Evolutionary conservation across 2,888 invertebrate genomes (phyloP).

Genomic region (Zaprionus obscuricornis): DNA sequence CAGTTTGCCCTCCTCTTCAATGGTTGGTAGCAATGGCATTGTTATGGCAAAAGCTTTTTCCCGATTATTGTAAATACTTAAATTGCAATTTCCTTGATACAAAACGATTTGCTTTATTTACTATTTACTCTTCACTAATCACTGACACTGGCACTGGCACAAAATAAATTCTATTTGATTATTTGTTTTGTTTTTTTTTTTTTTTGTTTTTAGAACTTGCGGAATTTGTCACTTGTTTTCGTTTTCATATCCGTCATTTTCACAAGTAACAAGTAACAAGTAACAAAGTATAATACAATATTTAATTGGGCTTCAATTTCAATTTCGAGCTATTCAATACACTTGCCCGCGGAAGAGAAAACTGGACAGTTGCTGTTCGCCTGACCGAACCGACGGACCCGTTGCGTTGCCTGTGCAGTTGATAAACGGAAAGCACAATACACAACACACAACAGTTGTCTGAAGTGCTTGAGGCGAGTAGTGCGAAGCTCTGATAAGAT

Average conservation of each 20-base stretch:
- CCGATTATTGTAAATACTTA: no score
- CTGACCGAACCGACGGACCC: conserved; percentile 57
- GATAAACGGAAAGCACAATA: conserved; percentile 48
- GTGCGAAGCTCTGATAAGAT: conserved; percentile 53
- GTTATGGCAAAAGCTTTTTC: conserved; percentile 1
- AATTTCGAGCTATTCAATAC: conserved; percentile 19
- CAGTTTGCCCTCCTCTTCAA: conserved; percentile 68
- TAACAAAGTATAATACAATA: conserved; percentile 17
- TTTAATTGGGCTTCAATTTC: background rate
- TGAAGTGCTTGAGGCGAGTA: conserved; percentile 52
- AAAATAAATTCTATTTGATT: no score
- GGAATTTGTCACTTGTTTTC: conserved; percentile 52
- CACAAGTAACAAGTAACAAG: no score
- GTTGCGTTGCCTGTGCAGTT: conserved; percentile 52
- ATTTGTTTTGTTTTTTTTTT: background rate
- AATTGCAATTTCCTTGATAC: no score
- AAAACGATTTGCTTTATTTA: conserved; percentile 26
- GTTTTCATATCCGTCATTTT: conserved; percentile 39
- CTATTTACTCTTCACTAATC: no score
- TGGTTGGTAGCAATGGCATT: conserved; percentile 71
- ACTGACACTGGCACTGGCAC: conserved; percentile 20
- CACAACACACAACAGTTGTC: conserved; percentile 33
- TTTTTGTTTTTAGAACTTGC: conserved; percentile 8
- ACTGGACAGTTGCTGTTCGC: conserved; percentile 53
- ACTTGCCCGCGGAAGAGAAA: conserved; percentile 35